Percentiles rank a stretch among this genome's conserved stretches.
Conservation (phyloP, 2,888 invertebrate species). For the Drymonia ruficornis region DNA sequence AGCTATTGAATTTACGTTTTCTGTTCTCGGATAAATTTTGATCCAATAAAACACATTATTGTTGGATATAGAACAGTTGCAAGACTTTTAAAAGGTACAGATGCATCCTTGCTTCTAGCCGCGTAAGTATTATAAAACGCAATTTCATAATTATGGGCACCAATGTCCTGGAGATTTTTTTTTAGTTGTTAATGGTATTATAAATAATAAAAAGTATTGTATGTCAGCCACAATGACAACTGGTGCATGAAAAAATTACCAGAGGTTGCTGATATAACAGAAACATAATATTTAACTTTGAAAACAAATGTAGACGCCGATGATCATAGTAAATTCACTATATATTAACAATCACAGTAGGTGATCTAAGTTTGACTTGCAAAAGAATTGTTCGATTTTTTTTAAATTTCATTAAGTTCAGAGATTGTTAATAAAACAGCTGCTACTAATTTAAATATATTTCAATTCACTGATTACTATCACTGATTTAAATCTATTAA, state of each 20-base stretch:
- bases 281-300: background rate
- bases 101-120: too few species aligned
- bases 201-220: conserved; percentile 49
- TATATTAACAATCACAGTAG: too few species aligned
- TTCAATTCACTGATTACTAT: too few species aligned
- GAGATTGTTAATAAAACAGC: too few species aligned
- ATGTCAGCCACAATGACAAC: conserved; percentile 46
- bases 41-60: background rate
- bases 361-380: too few species aligned
- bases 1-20: background rate
- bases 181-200: conserved; percentile 50
- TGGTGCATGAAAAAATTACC: conserved; percentile 49
- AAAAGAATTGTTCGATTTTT: too few species aligned
- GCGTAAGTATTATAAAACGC: too few species aligned
- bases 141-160: conserved; percentile 35
- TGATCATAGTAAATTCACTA: too few species aligned
- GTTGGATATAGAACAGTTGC: too few species aligned
- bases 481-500: background rate
- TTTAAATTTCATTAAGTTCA: too few species aligned
- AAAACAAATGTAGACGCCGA: background rate
- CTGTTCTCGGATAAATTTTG: background rate
- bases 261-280: conserved; percentile 10
- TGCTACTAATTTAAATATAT: too few species aligned
- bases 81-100: too few species aligned
- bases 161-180: conserved; percentile 37